Conservation (phyloP, 1,140 invertebrate genomes). For the Leptinotarsa undecemlineata region DNA sequence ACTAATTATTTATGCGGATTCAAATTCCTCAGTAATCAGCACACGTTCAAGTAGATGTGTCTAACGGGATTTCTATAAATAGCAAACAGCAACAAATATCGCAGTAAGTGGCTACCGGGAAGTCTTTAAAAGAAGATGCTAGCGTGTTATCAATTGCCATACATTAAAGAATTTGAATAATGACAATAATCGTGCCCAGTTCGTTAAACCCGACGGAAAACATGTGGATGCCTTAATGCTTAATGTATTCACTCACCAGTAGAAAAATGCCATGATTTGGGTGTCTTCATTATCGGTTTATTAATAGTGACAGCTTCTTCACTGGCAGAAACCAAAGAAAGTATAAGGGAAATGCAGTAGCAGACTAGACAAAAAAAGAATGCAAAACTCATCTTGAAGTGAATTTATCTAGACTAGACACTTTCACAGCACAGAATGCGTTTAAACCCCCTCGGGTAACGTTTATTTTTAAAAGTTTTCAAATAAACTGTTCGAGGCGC, state of each 20-base stretch:
- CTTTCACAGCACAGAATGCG: conserved; percentile 8
- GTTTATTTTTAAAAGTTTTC: conserved; percentile 23
- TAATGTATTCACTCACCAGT: conserved; percentile 13
- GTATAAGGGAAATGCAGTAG: conserved; percentile 16
- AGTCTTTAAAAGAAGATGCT: not conserved
- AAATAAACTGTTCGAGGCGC: conserved; percentile 12
- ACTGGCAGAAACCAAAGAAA: conserved; percentile 10
- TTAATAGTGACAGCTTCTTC: conserved; percentile 24
- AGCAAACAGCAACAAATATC: not conserved
- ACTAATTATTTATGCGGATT: not conserved
- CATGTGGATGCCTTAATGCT: not conserved
- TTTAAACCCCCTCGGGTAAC: not conserved
- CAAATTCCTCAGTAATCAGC: not conserved
- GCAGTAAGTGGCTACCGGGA: not conserved
- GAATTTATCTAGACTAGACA: conserved; percentile 8
- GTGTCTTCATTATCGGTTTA: conserved; percentile 23
- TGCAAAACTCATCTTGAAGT: conserved; percentile 1
- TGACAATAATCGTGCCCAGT: not conserved
- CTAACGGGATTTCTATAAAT: conserved; percentile 6
- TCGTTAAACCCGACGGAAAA: not conserved
- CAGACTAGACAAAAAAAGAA: conserved; percentile 4
- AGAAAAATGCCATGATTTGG: conserved; percentile 27
- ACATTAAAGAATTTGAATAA: not conserved
- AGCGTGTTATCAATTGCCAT: not conserved
- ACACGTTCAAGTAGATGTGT: not conserved